phyloP scores from a whole-genome alignment of 1,140 invertebrate genomes.

The Euura lappo region DNA sequence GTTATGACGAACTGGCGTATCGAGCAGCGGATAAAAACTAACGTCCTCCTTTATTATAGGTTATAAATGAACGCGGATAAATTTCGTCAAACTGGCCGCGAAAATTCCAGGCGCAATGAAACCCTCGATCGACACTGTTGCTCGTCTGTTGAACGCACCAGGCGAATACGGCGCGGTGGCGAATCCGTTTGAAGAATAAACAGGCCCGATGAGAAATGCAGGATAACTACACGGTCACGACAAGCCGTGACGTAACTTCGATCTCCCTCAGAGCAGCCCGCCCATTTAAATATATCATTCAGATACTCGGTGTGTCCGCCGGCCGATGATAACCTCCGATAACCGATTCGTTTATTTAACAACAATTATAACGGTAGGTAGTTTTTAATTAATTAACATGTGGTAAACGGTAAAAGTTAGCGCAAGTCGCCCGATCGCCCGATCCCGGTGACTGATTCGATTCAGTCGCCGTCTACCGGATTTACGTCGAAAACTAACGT shows the following conservation, averaged over 20 bases:
- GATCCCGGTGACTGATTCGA: conserved; percentile 44
- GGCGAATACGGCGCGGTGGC: neutral
- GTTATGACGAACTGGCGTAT: too few relatives aligned
- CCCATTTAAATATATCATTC: conserved; percentile 15
- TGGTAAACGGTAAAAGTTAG: conserved; percentile 42
- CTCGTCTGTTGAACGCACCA: neutral
- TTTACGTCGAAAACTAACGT: neutral
- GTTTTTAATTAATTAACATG: conserved; percentile 47
- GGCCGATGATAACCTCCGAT: conserved; percentile 20
- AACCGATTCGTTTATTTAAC: conserved; percentile 18
- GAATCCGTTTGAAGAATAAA: conserved; percentile 6
- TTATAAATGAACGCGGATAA: too few relatives aligned
- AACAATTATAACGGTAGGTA: conserved; percentile 14
- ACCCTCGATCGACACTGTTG: too few relatives aligned
- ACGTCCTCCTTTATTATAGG: too few relatives aligned
- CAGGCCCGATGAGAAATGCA: conserved; percentile 8
- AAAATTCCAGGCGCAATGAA: too few relatives aligned
- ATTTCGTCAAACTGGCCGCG: too few relatives aligned
- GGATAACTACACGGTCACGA: neutral
- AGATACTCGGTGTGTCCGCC: conserved; percentile 11
- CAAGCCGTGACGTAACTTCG: conserved; percentile 38
- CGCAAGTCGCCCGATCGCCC: conserved; percentile 43
- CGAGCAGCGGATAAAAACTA: too few relatives aligned
- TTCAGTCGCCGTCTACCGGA: conserved; percentile 35
- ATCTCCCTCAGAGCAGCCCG: conserved; percentile 11